Evolutionary conservation across 2,113 vertebrate species (phyloP).

Genomic region (Puntigrus tetrazona): DNA sequence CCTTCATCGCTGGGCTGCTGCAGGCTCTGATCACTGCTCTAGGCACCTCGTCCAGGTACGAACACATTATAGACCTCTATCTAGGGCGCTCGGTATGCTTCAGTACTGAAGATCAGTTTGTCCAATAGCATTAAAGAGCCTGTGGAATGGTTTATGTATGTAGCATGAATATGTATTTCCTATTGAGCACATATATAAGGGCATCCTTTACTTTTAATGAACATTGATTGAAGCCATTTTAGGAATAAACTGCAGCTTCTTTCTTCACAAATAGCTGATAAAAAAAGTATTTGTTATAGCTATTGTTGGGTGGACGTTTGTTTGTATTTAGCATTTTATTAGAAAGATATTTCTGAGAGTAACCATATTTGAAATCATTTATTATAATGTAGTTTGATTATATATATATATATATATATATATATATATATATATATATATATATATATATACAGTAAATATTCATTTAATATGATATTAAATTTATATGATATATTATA

Average conservation of each 20-base stretch:
- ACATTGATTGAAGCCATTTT: background rate
- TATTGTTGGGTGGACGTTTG: no score
- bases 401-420: no score
- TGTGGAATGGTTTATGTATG: background rate
- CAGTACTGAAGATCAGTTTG: no score
- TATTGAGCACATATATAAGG: background rate
- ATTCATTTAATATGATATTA: background rate
- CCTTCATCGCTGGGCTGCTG: conserved; percentile 87
- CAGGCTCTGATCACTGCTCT: conserved; percentile 95
- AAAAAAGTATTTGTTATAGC: no score
- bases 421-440: no score
- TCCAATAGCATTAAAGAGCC: background rate
- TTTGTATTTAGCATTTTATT: no score
- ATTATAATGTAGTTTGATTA: no score
- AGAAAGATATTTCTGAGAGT: no score
- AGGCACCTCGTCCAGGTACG: conserved; percentile 93
- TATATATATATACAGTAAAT: no score
- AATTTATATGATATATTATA: no score
- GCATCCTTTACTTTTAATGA: background rate
- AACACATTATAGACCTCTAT: background rate
- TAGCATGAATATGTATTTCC: background rate
- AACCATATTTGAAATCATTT: no score
- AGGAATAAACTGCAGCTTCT: background rate
- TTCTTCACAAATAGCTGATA: background rate
- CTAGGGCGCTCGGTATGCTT: no score